These are phyloP conservation scores for Hyles lineata DNA, from an alignment of 2,888 invertebrate species.

Conservation along the genomic window DNA sequence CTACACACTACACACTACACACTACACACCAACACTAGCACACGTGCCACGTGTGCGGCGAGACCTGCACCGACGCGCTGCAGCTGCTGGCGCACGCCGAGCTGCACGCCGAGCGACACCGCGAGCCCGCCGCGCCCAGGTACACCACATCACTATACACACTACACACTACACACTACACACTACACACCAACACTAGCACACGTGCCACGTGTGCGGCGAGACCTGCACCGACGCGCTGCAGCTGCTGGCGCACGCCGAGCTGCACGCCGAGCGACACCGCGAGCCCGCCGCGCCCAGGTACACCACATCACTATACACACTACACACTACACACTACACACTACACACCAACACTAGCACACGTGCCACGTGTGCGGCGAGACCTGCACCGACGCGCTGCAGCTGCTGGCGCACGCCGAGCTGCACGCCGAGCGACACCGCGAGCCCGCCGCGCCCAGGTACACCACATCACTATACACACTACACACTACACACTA, in stretches of 20 bases:
- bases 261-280: constrained; percentile 89
- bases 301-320: too few relatives aligned
- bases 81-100: constrained; percentile 92
- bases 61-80: constrained; percentile 90
- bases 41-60: constrained; percentile 92
- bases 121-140: constrained; percentile 50
- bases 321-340: too few relatives aligned
- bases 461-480: too few relatives aligned
- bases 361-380: constrained; percentile 93
- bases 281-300: constrained; percentile 57
- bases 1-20: too few relatives aligned
- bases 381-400: constrained; percentile 90
- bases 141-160: too few relatives aligned
- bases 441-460: constrained; percentile 58
- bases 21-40: too few relatives aligned
- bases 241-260: constrained; percentile 91
- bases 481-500: too few relatives aligned
- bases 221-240: constrained; percentile 91
- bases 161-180: too few relatives aligned
- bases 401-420: constrained; percentile 91
- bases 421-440: constrained; percentile 90
- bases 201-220: constrained; percentile 92
- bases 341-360: too few relatives aligned
- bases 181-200: too few relatives aligned
- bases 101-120: constrained; percentile 89